Evolutionary conservation across 1,140 invertebrate genomes (phyloP), one percentile per base, ranked within the genome.

Genomic region (Euura saliciscinereae): DNA sequence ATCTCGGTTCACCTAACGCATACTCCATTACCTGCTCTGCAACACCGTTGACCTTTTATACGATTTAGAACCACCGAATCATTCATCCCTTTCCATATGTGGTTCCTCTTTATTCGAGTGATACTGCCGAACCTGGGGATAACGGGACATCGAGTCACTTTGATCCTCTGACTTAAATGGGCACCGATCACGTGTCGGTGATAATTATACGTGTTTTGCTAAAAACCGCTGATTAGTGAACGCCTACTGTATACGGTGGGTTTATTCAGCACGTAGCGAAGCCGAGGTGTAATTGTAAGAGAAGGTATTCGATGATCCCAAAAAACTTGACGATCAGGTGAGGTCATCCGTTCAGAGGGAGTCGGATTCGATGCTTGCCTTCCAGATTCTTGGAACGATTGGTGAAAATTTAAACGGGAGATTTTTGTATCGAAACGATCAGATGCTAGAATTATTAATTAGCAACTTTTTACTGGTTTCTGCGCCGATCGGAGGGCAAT

Each of bases 381-480:
- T 28, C 28, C 28, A 28, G 5, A 8, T 80, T 82, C 80, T 73
- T 71, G 72, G 78, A 79, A 81, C 72, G 7, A 68, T 64, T 44
- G 44, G 13, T 46, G 10, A 59, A 45, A 71, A 69, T 67, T 43
- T 71, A 72, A 66, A 43, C 42, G 45, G 11, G 28, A 69, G 69
- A 79, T 82, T 83, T 82, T 83, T 80, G 78, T 77, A 76, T 74
- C 76, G 79, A 81, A 78, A 81, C 66, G 70, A 43, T 65, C 77
- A 71, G 73, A 82, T 83, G 74, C 75, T 72, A 78, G 83, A 85
- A 86, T 85, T 82, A 79, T 81, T 86, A 85, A 86, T 85, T 82
- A 85, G 78, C 46, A 75, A 69, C 71, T 82, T 82, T 76, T 82
- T 79, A 76, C 73, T 66, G 69, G 76, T 75, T 77, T 69, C 74